Base-by-base conservation (phyloP, 2,113 vertebrate species). In the Salvelinus sp. region DNA sequence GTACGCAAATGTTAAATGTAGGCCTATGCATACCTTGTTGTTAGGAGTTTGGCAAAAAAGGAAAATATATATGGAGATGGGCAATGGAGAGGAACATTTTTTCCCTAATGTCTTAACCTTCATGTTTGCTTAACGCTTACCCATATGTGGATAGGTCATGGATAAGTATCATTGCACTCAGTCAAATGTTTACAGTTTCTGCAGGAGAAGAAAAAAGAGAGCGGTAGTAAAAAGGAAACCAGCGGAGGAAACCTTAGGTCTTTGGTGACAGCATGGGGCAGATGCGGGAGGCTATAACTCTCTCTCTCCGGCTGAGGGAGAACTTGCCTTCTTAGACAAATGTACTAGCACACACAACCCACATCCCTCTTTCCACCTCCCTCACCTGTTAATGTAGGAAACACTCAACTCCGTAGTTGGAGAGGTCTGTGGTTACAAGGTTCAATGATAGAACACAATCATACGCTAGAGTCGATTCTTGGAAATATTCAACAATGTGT, bases 171-270 rank as follows among this genome's bases (percentile, higher is more conserved):
- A 76, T 5, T 64, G 58, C 68, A 62, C 54, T 28, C 65, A 60
- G 66, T 75, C 70, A 38, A 63, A 76, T 7, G 75, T 70, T 70
- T 62, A 70, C 68, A 63, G 50, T 70, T 63, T 76, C 58, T 69
- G 22, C 16, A 57, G 13, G 22, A 25, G 22, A 44, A 44, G 60
- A 38, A 23, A 10, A 66, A 66, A 6, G n/a, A 47, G 30, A 25
- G 18, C 2, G 1, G 10, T 33, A 65, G 25, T 67, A 28, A 70
- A 60, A 18, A 54, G 22, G 10, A 65, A n/a, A 20, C 9, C 69
- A 77, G 27, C 30, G 27, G 23, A 77, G 44, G 33, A 72, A 72
- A 64, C 68, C 69, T 4, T 18, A 23, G 69, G 69, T 69, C 66
- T 22, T 47, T 20, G 38, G 38, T 66, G 76, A 63, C 67, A 71